A percentile compares a stretch with the other conserved stretches of the same genome.
These are phyloP conservation scores for Sesia apiformis DNA, from an alignment of 2,888 invertebrate species.

Conservation along the genomic window DNA sequence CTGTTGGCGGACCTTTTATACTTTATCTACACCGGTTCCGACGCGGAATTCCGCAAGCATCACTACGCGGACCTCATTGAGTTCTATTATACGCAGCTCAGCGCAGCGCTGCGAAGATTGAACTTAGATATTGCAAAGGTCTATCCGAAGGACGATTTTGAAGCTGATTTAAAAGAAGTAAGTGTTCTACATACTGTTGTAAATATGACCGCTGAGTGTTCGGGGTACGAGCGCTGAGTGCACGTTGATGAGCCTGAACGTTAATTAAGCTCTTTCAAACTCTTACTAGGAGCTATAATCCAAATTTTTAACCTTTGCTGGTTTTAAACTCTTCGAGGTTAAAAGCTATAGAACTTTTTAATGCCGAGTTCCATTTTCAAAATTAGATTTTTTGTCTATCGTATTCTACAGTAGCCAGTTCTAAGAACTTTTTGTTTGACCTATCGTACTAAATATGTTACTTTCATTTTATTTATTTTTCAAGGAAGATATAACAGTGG, in stretches of 20 bases:
- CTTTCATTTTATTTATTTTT: no score
- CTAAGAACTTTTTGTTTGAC: no score
- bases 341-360: no score
- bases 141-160: conserved; percentile 20
- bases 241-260: background rate
- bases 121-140: conserved; percentile 15
- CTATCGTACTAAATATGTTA: no score
- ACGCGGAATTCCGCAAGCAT: conserved; percentile 20
- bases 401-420: no score
- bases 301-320: no score
- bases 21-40: conserved; percentile 25
- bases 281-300: no score
- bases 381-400: no score
- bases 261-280: background rate
- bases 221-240: background rate
- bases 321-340: no score
- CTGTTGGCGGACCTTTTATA: conserved; percentile 20
- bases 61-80: conserved; percentile 18
- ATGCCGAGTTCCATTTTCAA: no score
- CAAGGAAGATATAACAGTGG: no score
- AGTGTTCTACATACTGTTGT: background rate
- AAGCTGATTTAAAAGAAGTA: conserved; percentile 22
- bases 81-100: conserved; percentile 21
- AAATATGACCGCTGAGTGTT: no score
- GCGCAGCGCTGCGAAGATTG: conserved; percentile 14